These are phyloP conservation scores for Limenitis camilla DNA, from an alignment of 2,888 invertebrate genomes.

Conservation along the genomic window DNA sequence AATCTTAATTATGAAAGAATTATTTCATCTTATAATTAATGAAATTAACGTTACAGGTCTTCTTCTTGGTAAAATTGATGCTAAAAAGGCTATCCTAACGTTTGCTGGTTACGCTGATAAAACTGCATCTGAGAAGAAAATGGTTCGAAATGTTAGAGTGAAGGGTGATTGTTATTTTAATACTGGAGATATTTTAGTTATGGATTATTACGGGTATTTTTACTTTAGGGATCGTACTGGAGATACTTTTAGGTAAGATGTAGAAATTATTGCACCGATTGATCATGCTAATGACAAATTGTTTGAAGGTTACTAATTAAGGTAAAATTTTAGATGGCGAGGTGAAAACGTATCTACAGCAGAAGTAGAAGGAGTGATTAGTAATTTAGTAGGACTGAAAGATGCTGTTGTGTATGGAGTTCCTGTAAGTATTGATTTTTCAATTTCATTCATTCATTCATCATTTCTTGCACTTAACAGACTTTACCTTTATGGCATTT, in stretches of 20 bases:
- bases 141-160: conserved; percentile 84
- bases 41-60: conserved; percentile 66
- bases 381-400: conserved; percentile 82
- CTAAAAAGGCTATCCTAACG: conserved; percentile 61
- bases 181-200: conserved; percentile 90
- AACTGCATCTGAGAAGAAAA: conserved; percentile 88
- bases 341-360: conserved; percentile 98
- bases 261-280: neutral
- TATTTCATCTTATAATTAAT: neutral
- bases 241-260: conserved; percentile 78
- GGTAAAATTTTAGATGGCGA: conserved; percentile 78
- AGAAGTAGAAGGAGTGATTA: conserved; percentile 94
- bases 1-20: neutral
- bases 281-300: neutral
- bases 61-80: conserved; percentile 79
- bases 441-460: neutral
- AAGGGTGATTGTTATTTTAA: conserved; percentile 93
- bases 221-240: conserved; percentile 94
- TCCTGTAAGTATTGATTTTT: conserved; percentile 69
- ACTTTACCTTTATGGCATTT: neutral
- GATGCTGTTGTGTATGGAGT: conserved; percentile 95
- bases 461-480: neutral
- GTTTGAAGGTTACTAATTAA: neutral
- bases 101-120: conserved; percentile 71
- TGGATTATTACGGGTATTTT: conserved; percentile 93